These are phyloP conservation scores for Pycnonotus jocosus DNA, from an alignment of 2,113 vertebrate genomes.

Conservation along the genomic window DNA sequence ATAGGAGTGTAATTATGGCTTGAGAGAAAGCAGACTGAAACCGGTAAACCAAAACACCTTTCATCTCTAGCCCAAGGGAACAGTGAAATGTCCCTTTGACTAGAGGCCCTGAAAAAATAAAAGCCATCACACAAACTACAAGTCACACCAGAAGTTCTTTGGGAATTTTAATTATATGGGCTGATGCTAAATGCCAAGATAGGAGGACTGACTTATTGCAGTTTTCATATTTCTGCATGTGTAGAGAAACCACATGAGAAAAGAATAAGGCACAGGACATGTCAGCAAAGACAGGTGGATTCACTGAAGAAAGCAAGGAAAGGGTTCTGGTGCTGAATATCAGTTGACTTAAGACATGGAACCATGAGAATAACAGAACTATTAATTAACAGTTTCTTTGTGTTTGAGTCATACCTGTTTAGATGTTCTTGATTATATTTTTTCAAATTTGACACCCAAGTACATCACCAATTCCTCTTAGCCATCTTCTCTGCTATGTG, in stretches of 20 bases:
- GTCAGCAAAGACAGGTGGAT: background rate
- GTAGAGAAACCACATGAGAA: background rate
- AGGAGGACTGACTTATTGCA: background rate
- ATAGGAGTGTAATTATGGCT: background rate
- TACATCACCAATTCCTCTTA: background rate
- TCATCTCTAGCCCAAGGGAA: background rate
- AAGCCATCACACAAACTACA: background rate
- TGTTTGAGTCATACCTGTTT: background rate
- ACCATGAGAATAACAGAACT: background rate
- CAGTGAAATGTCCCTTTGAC: background rate
- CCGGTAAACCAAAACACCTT: background rate
- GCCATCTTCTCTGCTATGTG: background rate
- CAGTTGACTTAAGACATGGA: background rate
- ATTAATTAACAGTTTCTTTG: background rate
- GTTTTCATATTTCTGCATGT: background rate
- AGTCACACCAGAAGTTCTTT: background rate
- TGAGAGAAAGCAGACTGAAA: background rate
- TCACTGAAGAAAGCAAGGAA: background rate
- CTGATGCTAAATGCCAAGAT: background rate
- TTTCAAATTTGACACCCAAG: background rate
- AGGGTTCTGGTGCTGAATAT: background rate
- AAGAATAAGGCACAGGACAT: background rate
- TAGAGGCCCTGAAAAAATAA: background rate
- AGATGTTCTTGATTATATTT: background rate
- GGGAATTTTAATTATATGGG: background rate